Percentiles rank a stretch among this genome's conserved stretches.
These are phyloP conservation scores for Chaetorhynchus papuensis DNA, from an alignment of 2,113 vertebrate species.

Conservation along the genomic window DNA sequence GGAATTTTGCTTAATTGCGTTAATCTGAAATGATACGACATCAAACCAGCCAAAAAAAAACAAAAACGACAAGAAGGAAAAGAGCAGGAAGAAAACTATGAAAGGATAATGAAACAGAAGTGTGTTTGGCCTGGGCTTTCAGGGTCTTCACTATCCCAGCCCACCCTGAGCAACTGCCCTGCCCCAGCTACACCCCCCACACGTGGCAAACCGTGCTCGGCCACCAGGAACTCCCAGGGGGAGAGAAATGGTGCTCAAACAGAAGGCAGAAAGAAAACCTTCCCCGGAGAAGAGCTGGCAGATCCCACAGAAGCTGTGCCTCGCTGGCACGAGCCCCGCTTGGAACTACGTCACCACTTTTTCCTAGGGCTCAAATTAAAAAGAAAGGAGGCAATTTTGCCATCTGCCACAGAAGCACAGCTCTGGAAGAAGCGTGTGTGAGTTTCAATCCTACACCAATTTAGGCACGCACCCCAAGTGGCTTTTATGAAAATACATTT, in stretches of 20 bases:
- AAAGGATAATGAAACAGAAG: neutral
- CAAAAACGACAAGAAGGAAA: neutral
- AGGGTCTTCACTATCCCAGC: neutral
- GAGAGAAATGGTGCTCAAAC: neutral
- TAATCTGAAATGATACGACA: neutral
- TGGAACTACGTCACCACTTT: neutral
- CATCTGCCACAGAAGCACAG: neutral
- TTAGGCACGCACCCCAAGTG: neutral
- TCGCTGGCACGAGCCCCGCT: neutral
- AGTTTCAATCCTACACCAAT: neutral
- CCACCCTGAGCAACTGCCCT: neutral
- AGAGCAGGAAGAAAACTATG: neutral
- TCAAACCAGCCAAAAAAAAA: neutral
- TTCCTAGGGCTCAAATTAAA: neutral
- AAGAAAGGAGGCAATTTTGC: neutral
- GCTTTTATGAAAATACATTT: neutral
- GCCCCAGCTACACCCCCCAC: neutral
- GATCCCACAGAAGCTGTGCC: neutral
- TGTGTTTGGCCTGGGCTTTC: neutral
- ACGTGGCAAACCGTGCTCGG: fast-evolving
- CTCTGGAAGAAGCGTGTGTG: neutral
- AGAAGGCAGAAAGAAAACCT: neutral
- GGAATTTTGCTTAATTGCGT: neutral
- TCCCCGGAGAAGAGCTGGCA: neutral
- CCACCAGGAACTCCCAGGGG: neutral